Evolutionary conservation across 2,797 vertebrate species (phyloP).

Genomic region (Lagodon rhomboides): DNA sequence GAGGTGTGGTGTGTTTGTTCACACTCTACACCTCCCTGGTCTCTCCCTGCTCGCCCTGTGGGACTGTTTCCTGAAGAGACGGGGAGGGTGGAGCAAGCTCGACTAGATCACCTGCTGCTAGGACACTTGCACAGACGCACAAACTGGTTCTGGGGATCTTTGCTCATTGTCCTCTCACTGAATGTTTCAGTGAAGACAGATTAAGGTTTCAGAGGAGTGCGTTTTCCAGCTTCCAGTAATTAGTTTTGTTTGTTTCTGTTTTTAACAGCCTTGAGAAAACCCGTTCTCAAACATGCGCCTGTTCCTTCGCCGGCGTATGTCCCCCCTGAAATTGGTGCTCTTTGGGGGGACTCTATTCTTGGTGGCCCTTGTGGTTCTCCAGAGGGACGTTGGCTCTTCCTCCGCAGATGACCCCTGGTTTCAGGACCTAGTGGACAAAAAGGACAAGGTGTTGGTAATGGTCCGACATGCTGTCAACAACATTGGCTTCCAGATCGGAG

Average conservation of each 20-base stretch:
- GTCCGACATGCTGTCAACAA: conserved; percentile 93
- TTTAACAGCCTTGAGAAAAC: conserved; percentile 33
- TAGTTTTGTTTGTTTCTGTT: conserved; percentile 6
- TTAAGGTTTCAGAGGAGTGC: not conserved
- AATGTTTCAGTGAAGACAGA: not conserved
- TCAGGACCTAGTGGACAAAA: conserved; percentile 88
- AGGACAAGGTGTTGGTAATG: conserved; percentile 89
- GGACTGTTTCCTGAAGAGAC: conserved; percentile 62
- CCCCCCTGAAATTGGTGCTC: conserved; percentile 88
- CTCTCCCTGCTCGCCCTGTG: conserved; percentile 34
- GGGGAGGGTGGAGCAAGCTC: conserved; percentile 27
- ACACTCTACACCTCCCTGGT: conserved; percentile 48
- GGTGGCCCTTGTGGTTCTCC: conserved; percentile 91
- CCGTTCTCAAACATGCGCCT: conserved; percentile 83
- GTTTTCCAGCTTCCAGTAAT: not conserved
- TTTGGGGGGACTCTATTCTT: conserved; percentile 88
- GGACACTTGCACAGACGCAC: conserved; percentile 54
- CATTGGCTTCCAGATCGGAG: conserved; percentile 92
- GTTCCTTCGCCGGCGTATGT: conserved; percentile 86
- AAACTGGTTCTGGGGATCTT: conserved; percentile 41
- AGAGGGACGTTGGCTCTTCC: conserved; percentile 81
- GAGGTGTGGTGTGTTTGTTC: conserved; percentile 82
- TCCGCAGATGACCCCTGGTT: conserved; percentile 89
- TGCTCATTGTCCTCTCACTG: not conserved
- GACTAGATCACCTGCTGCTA: conserved; percentile 50